Evolutionary conservation across 2,888 invertebrate species (phyloP), one percentile per base, ranked within the genome.

Genomic region (Petrolisthes cinctipes): DNA sequence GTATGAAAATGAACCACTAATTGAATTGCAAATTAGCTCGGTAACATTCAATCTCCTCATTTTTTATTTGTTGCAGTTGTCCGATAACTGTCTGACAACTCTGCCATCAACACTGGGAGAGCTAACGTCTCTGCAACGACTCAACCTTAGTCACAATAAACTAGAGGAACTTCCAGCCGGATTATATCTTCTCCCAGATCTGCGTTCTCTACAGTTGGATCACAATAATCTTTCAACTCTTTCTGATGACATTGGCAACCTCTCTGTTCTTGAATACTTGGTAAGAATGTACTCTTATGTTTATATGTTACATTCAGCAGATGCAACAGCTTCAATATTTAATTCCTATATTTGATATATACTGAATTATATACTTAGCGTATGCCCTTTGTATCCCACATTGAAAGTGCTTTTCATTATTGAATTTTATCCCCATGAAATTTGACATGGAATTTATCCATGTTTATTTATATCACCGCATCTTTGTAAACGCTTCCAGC

Each of bases 91-190:
- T 80, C 93, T 98, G 92, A 94, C 94, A 91, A 93, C 93, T 82
- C 92, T 98, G 90, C 97, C 98, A 7, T 92, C 94, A 66, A 95
- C 96, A 93, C 94, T 98, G 92, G 96, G 96, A 76, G 94, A 94
- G 89, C 93, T 98, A 91, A 94, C 94, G 88, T 95, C 95, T 91
- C 93, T 98, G 88, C 94, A 95, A 90, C 94, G 95, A 92, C 94
- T 98, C 56, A 95, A 95, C 92, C 92, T 97, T 84, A 95, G 96
- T n/a, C 94, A 96, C 92, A 98, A 98, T 93, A 93, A 94, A 90
- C 93, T 98, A 84, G 93, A 93, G 66, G 94, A 94, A 91, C 93
- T 98, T 80, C 94, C 95, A 92, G 92, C 93, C 57, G 94, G 95
- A 91, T 95, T 97, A 92, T 96, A 95, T 92, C 94, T 94, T 89